Percentiles rank a stretch among this genome's conserved stretches.
Conservation (phyloP, 1,140 invertebrate species). For the Drosophila lacertosa region DNA sequence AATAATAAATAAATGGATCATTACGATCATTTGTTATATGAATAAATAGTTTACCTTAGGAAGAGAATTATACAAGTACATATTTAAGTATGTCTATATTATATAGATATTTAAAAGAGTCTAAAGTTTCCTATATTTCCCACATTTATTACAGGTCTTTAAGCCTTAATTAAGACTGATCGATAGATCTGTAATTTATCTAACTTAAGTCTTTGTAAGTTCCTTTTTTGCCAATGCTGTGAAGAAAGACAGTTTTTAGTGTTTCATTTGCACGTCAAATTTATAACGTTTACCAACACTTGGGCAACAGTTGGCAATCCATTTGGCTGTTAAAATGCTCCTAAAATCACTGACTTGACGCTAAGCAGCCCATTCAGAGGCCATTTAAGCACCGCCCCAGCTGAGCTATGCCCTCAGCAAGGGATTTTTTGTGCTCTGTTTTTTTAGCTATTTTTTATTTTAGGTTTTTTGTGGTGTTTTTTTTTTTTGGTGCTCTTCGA, state of each 20-base stretch:
- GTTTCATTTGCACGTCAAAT: not conserved
- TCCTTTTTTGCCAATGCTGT: no score
- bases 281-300: slow-evolving; percentile 9
- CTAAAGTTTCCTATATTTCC: no score
- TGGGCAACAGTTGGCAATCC: slow-evolving; percentile 18
- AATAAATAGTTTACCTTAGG: no score
- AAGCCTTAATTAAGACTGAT: no score
- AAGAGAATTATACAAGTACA: no score
- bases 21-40: no score
- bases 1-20: no score
- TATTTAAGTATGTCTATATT: no score
- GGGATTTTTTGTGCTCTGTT: slow-evolving; percentile 6
- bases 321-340: slow-evolving; percentile 8
- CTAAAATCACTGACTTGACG: slow-evolving; percentile 11
- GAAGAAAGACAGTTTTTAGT: not conserved
- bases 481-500: slow-evolving; percentile 36
- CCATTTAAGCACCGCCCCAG: slow-evolving; percentile 8
- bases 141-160: no score
- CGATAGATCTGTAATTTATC: no score
- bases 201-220: no score
- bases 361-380: slow-evolving; percentile 17
- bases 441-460: slow-evolving; percentile 1
- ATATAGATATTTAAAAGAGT: no score
- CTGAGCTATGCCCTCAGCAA: slow-evolving; percentile 18
- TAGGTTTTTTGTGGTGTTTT: not conserved